Evolutionary conservation across 2,113 vertebrate genomes (phyloP).

Genomic region (Lophius piscatorius): DNA sequence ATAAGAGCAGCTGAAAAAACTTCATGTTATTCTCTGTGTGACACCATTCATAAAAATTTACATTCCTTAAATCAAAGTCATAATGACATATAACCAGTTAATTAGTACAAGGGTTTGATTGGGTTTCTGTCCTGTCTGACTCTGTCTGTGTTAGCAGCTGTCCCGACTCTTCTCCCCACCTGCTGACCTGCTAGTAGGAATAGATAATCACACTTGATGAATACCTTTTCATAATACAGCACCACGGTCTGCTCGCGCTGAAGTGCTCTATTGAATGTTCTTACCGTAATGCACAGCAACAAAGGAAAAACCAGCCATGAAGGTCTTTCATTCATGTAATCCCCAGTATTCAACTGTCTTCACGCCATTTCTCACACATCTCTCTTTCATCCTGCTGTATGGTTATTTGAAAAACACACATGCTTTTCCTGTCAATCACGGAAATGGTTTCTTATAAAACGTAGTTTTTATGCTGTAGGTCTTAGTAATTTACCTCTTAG

Average conservation of each 20-base stretch:
- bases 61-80: background rate
- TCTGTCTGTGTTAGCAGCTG: conserved; percentile 23
- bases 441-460: conserved; percentile 8
- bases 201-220: conserved; percentile 30
- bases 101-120: too few relatives aligned
- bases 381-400: conserved; percentile 6
- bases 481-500: too few relatives aligned
- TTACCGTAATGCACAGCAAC: conserved; percentile 14
- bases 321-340: conserved; percentile 5
- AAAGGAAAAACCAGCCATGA: conserved; percentile 2
- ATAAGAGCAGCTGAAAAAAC: background rate
- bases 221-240: too few relatives aligned
- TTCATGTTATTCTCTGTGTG: background rate
- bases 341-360: background rate
- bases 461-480: background rate
- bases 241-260: conserved; percentile 20
- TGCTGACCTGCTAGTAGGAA: conserved; percentile 13
- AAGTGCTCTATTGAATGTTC: conserved; percentile 30
- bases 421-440: background rate
- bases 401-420: background rate
- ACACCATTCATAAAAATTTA: background rate
- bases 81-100: too few relatives aligned
- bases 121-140: background rate
- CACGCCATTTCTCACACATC: accelerated
- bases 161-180: background rate